Evolutionary conservation across 2,888 invertebrate genomes (phyloP).

Genomic region (Lycia hirtaria): DNA sequence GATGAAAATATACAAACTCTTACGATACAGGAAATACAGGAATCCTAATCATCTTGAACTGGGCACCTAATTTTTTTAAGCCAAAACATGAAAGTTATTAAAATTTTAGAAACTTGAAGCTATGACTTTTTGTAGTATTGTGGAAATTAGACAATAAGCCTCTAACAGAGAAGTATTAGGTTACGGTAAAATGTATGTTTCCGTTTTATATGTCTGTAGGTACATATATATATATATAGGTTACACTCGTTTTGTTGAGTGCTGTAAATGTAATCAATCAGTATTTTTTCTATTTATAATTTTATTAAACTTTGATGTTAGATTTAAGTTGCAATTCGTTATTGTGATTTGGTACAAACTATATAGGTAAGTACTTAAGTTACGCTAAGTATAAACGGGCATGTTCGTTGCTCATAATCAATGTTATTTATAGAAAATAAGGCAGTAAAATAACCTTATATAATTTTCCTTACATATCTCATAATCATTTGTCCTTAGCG

Average conservation of each 20-base stretch:
- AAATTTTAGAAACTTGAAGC: too few species aligned
- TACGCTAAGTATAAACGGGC: conserved; percentile 37
- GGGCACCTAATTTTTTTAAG: too few species aligned
- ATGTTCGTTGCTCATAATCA: conserved; percentile 47
- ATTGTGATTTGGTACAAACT: conserved; percentile 60
- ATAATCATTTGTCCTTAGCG: too few species aligned
- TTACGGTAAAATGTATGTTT: background rate
- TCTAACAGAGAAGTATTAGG: too few species aligned
- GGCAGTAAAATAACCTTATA: background rate
- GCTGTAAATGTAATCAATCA: conserved; percentile 48
- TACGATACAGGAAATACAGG: too few species aligned
- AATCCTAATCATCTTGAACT: too few species aligned
- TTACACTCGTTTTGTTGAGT: conserved; percentile 4
- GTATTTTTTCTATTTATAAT: conserved; percentile 62
- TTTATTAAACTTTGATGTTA: conserved; percentile 50
- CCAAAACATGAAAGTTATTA: too few species aligned
- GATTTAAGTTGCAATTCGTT: conserved; percentile 45
- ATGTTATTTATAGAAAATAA: conserved; percentile 27
- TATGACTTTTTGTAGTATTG: too few species aligned
- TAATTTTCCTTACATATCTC: too few species aligned
- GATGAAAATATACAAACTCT: too few species aligned
- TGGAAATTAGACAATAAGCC: too few species aligned
- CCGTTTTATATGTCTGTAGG: background rate
- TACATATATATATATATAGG: background rate
- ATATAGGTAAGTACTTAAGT: conserved; percentile 40